Base-by-base conservation (phyloP, 2,888 invertebrate species). In the Mellilla xanthometata region DNA sequence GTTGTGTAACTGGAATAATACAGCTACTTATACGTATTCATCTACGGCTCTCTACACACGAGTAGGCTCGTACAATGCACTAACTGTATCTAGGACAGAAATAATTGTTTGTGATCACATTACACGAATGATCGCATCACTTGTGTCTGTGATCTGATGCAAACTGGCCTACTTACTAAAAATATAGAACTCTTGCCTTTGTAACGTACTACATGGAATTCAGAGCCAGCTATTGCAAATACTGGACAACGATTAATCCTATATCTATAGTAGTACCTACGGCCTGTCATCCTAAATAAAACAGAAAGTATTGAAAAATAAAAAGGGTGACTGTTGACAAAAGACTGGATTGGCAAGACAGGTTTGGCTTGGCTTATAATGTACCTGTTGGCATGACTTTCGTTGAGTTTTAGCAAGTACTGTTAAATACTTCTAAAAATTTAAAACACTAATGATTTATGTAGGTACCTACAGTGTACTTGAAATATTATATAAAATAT, bases 111-210 rank as follows among this genome's bases (percentile, higher is more conserved):
- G 60, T 63, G 69, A 72, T 69, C 60, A 62, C 53, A 65, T 68
- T 70, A 62, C 63, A 67, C 64, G 61, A 60, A 56, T 67, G 72
- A 72, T 69, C 65, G 65, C 70, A 62, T 65, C 65, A 62, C 54
- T 65, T 62, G 62, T 54, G 56, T 53, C 55, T 49, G 54, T 56
- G 54, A 56, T 64, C 61, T 68, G 66, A 68, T 69, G 68, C 68
- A 68, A 65, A 66, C 60, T 69, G 68, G 49, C 75, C 74, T 67
- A 73, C 60, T 59, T 72, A 56, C 61, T 71, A 68, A 60, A 70
- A 65, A 71, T 76, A 74, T 62, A 65, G 52, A 65, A 58, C 48
- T 52, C 56, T 60, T 42, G 38, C 36, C 12, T 27, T 30, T 36
- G 34, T 56, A 47, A 27, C 49, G 44, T 49, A 43, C n/a, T n/a